Conservation (phyloP, 1,140 invertebrate genomes). For the Mamestra configurata region DNA sequence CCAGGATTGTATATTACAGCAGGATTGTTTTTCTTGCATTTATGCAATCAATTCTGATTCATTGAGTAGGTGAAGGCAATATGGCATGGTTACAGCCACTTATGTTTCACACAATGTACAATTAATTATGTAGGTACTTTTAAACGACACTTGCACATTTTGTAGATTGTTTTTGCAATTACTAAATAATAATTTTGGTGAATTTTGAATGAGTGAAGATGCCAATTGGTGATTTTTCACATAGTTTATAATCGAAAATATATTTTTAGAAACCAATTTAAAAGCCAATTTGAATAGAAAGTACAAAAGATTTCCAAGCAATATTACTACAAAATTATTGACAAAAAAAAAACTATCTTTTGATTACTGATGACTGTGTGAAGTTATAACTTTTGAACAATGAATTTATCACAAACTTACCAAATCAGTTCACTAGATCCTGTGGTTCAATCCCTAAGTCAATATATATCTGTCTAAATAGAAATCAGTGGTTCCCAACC, state of each 20-base stretch:
- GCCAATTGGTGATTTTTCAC: slow-evolving; percentile 30
- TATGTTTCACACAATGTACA: not conserved
- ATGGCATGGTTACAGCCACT: not conserved
- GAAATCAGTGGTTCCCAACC: too few relatives aligned
- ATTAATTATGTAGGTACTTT: not conserved
- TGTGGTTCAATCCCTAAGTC: too few relatives aligned
- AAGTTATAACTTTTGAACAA: not conserved
- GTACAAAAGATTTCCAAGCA: not conserved
- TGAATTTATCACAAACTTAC: not conserved
- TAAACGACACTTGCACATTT: not conserved
- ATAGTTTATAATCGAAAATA: slow-evolving; percentile 5
- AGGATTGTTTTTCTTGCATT: not conserved
- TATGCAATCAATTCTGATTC: not conserved
- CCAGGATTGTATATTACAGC: not conserved
- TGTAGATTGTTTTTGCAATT: too few relatives aligned
- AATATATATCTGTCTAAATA: too few relatives aligned
- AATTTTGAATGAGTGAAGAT: slow-evolving; percentile 48
- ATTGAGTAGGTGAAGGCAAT: slow-evolving; percentile 3
- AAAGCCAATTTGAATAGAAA: slow-evolving; percentile 39
- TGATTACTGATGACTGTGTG: not conserved
- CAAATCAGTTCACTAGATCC: too few relatives aligned
- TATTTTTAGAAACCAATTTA: not conserved
- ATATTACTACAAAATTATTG: not conserved
- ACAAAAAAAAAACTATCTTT: not conserved
- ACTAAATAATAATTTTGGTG: slow-evolving; percentile 8